Conservation (phyloP, 2,888 invertebrate genomes). For the Pycnomerus fuliginosus region DNA sequence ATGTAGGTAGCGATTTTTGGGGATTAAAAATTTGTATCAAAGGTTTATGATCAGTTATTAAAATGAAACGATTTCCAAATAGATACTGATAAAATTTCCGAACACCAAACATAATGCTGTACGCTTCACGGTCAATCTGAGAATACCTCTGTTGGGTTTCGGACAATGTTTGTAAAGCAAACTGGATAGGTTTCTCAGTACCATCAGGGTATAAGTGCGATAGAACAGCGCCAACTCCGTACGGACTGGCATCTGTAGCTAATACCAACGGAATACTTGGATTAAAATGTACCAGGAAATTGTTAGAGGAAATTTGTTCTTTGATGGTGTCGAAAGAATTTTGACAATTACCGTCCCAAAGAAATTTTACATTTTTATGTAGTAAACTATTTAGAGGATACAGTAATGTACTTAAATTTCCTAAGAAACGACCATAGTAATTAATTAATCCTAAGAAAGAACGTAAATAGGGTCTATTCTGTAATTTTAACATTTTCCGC, state of each 20-base stretch:
- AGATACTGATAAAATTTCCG: constrained; percentile 41
- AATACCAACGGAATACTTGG: too few relatives aligned
- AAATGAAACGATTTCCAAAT: constrained; percentile 39
- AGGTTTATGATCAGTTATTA: constrained; percentile 42
- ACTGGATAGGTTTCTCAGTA: not conserved
- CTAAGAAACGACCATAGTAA: not conserved
- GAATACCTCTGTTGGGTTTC: constrained; percentile 3
- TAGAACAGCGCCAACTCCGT: too few relatives aligned
- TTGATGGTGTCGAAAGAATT: too few relatives aligned
- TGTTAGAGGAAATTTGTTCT: too few relatives aligned
- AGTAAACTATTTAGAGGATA: too few relatives aligned
- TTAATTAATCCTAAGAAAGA: not conserved
- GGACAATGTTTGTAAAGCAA: constrained; percentile 3
- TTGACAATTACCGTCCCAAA: too few relatives aligned
- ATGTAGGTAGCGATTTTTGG: constrained; percentile 30
- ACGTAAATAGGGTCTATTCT: too few relatives aligned
- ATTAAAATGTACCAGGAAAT: too few relatives aligned
- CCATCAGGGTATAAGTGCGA: too few relatives aligned
- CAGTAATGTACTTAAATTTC: not conserved
- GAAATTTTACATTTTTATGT: too few relatives aligned
- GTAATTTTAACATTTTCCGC: too few relatives aligned
- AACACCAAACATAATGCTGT: constrained; percentile 39
- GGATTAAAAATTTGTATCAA: constrained; percentile 39
- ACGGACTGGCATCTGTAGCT: too few relatives aligned
- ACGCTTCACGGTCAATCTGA: constrained; percentile 10